Evolutionary conservation across 2,797 vertebrate species (phyloP), one percentile per base, ranked within the genome.

Genomic region (Dallia pectoralis): DNA sequence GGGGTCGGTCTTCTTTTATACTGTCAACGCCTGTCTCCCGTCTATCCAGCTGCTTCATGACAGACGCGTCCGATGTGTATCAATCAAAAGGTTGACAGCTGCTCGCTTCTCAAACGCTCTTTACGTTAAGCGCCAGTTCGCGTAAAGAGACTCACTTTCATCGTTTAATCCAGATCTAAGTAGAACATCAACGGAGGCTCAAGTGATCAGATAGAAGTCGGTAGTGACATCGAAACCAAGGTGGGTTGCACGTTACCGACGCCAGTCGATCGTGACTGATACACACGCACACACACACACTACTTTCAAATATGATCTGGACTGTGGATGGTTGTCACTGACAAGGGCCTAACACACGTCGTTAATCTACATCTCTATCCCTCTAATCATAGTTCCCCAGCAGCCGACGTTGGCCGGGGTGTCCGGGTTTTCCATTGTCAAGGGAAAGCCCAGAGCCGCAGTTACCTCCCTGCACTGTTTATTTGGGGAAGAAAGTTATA

Each of bases 381-480:
- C 27, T 74, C 61, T 40, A 74, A 9, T 72, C 75, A 73, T 73
- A 68, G 8, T 84, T 89, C 87, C 83, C 81, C 85, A 76, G 69
- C 4, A 79, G 27, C 59, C 4, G n/a, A 22, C 51, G 5, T 16
- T 53, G 51, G 18, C 51, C 40, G 19, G 51, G 6, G 51, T 85
- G 19, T 19, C 25, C 27, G 78, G 83, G 72, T 88, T 83, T 90
- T 85, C 40, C 40, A 14, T 85, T 72, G 81, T n/a, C n/a, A n/a
- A n/a, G n/a, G n/a, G 74, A 86, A 81, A 82, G 82, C 90, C 85
- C 89, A 70, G 77, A 83, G 82, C 89, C 76, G 89, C n/a, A 89
- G 89, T 93, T 91, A 90, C 79, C 71, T 76, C 72, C 85, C 79
- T 68, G 77, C 74, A 79, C 84, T 91, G 89, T 92, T 91, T 92